Evolutionary conservation across 2,888 invertebrate genomes (phyloP).

Genomic region (Xanthorhoe designata): DNA sequence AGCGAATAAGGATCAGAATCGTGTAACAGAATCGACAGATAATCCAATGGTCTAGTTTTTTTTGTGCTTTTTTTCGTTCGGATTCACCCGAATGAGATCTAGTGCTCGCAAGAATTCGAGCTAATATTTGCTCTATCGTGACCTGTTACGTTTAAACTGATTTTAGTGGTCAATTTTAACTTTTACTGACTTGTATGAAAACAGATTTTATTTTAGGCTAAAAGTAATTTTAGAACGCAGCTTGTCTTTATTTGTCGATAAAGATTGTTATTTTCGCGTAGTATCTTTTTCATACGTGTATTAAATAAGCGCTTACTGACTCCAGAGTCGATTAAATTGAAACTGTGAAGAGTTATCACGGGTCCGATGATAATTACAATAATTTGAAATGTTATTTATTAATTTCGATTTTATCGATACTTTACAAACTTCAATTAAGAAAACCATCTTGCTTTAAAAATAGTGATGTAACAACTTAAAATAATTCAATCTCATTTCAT

Average conservation of each 20-base stretch:
- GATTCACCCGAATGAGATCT: slow-evolving; percentile 50
- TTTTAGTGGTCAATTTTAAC: slow-evolving; percentile 5
- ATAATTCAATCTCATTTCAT: neutral
- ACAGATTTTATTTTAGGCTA: neutral
- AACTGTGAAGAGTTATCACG: too few relatives aligned
- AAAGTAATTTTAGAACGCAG: neutral
- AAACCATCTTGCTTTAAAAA: too few relatives aligned
- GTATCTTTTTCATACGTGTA: too few relatives aligned
- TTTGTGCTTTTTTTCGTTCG: slow-evolving; percentile 31
- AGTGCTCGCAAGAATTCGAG: slow-evolving; percentile 49
- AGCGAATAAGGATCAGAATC: slow-evolving; percentile 46
- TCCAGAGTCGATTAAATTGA: too few relatives aligned
- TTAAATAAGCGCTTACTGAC: too few relatives aligned
- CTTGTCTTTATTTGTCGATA: too few relatives aligned
- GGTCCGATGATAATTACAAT: too few relatives aligned
- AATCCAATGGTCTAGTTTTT: slow-evolving; percentile 25
- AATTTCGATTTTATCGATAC: too few relatives aligned
- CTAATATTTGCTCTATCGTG: slow-evolving; percentile 54
- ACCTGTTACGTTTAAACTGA: slow-evolving; percentile 36
- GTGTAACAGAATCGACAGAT: slow-evolving; percentile 25
- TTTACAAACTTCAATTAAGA: too few relatives aligned
- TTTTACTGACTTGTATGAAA: neutral
- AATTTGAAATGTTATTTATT: too few relatives aligned
- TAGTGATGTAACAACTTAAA: neutral
- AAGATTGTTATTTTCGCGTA: too few relatives aligned